These are phyloP conservation scores for Odontothrips loti DNA, from an alignment of 2,888 invertebrate genomes.

Conservation along the genomic window DNA sequence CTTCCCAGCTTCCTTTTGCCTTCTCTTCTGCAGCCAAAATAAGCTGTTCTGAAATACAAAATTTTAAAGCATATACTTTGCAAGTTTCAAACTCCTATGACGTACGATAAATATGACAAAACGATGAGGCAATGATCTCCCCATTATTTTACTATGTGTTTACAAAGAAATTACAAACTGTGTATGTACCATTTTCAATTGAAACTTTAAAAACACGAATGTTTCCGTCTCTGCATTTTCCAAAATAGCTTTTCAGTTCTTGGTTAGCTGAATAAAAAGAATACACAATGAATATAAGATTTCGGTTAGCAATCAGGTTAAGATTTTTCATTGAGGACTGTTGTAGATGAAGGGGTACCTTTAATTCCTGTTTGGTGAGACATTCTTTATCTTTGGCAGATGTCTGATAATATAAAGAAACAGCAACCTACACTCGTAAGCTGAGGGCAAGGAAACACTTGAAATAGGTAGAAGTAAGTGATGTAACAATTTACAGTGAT, in stretches of 20 bases:
- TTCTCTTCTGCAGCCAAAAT: conserved; percentile 61
- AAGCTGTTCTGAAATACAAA: conserved; percentile 65
- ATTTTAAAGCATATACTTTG: conserved; percentile 31
- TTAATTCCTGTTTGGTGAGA: conserved; percentile 89
- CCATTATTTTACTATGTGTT: neutral
- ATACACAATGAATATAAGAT: conserved; percentile 15
- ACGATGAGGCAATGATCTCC: too few species aligned
- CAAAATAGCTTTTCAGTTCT: conserved; percentile 72
- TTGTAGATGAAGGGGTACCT: conserved; percentile 53
- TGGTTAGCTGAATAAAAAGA: conserved; percentile 66
- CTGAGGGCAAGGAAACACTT: neutral
- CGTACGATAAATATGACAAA: too few species aligned
- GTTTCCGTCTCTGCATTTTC: conserved; percentile 76
- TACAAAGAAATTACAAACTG: conserved; percentile 32
- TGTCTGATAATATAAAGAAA: neutral
- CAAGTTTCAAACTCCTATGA: neutral
- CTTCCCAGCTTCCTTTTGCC: conserved; percentile 73
- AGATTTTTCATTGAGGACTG: conserved; percentile 28
- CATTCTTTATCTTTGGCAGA: conserved; percentile 53
- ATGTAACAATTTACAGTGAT: neutral
- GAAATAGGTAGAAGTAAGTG: neutral
- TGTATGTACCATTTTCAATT: conserved; percentile 73
- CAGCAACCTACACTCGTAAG: too few species aligned
- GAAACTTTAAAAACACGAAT: conserved; percentile 75
- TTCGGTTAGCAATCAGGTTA: conserved; percentile 34